Percentiles rank a stretch among this genome's conserved stretches.
phyloP scores from a whole-genome alignment of 92 coral and sea anemone genomes.

The Virgularia gustaviana region DNA sequence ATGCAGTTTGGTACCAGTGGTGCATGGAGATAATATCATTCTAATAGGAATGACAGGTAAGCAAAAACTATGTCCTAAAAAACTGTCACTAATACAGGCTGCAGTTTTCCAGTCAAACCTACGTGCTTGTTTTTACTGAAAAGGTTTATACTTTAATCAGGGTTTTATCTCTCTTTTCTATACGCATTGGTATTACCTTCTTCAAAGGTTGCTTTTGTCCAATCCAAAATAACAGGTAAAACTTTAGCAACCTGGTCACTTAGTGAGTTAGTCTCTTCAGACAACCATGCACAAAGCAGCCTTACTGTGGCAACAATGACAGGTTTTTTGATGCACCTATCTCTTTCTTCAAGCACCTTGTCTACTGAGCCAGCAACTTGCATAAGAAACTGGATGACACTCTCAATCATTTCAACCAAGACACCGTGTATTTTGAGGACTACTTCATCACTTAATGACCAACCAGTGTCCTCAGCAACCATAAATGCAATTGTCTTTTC shows the following conservation, averaged over 20 bases:
- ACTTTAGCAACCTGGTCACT: constrained; percentile 63
- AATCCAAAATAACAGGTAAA: constrained; percentile 67
- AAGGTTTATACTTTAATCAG: neutral
- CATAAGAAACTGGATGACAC: constrained; percentile 59
- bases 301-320: constrained; percentile 70
- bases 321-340: constrained; percentile 8
- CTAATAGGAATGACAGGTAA: no score
- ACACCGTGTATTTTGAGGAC: constrained; percentile 57
- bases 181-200: constrained; percentile 26
- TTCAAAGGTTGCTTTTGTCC: constrained; percentile 57
- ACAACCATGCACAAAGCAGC: constrained; percentile 79
- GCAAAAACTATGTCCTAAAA: no score
- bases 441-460: constrained; percentile 8
- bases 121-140: constrained; percentile 12
- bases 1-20: no score
- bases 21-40: no score
- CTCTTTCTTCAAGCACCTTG: neutral
- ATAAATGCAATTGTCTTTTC: constrained; percentile 66
- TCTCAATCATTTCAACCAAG: constrained; percentile 61
- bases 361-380: constrained; percentile 37
- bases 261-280: constrained; percentile 87
- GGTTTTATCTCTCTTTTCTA: neutral
- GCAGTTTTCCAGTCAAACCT: no score
- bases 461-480: constrained; percentile 9
- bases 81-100: no score